Conservation (phyloP, 23 tunicate genomes). For the Corella eumyota region DNA sequence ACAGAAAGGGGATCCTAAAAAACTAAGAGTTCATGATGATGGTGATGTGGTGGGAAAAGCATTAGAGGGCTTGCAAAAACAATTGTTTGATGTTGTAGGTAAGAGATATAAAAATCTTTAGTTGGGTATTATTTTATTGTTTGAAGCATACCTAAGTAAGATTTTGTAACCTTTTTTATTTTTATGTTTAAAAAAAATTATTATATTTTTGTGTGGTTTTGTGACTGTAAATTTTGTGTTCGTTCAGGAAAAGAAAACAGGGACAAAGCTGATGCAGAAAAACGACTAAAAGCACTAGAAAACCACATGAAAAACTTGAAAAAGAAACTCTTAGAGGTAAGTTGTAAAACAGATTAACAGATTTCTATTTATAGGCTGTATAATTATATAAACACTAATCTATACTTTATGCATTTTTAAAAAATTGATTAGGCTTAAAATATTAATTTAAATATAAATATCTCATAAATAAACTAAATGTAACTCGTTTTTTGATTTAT, state of each 20-base stretch:
- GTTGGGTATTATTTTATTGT: not conserved
- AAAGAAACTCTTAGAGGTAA: slow-evolving; percentile 63
- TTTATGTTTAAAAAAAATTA: too few relatives aligned
- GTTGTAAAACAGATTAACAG: not conserved
- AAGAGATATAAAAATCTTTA: slow-evolving; percentile 1
- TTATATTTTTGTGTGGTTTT: too few relatives aligned
- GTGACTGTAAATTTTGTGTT: not conserved
- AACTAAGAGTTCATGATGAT: slow-evolving; percentile 5
- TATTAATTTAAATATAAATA: too few relatives aligned
- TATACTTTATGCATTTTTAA: too few relatives aligned
- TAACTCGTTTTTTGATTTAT: too few relatives aligned
- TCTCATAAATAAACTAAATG: too few relatives aligned
- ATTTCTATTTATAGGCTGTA: too few relatives aligned
- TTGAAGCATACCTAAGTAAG: too few relatives aligned
- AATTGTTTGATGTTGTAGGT: slow-evolving; percentile 30
- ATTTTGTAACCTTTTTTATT: too few relatives aligned
- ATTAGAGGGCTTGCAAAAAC: slow-evolving; percentile 18
- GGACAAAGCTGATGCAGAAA: slow-evolving; percentile 29
- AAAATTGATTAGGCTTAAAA: too few relatives aligned
- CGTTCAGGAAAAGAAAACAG: not conserved
- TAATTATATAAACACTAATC: too few relatives aligned
- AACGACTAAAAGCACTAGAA: slow-evolving; percentile 60
- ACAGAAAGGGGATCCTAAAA: slow-evolving; percentile 32
- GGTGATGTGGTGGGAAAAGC: slow-evolving; percentile 39
- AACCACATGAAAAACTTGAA: slow-evolving; percentile 64